Evolutionary conservation across 2,888 invertebrate species (phyloP).

Genomic region (Plagodis dolabraria): DNA sequence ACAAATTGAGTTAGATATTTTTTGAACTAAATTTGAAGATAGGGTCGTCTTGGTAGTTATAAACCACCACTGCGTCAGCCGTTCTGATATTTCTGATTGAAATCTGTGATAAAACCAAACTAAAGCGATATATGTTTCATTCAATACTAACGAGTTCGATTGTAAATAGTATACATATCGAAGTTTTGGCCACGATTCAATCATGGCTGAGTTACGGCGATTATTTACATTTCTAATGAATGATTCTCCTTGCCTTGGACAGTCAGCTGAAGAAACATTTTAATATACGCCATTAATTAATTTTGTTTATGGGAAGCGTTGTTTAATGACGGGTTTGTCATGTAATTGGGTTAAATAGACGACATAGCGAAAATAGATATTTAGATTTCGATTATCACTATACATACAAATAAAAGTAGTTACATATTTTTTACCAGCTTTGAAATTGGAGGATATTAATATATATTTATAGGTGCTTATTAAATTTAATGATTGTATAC

Average conservation of each 20-base stretch:
- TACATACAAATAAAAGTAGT: too few relatives aligned
- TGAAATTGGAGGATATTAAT: too few relatives aligned
- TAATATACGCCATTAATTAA: neutral
- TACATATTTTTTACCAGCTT: too few relatives aligned
- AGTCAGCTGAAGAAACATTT: slow-evolving; percentile 24
- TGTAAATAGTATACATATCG: slow-evolving; percentile 27
- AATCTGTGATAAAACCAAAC: too few relatives aligned
- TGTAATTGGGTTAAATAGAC: neutral
- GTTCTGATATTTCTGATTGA: too few relatives aligned
- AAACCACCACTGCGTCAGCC: too few relatives aligned
- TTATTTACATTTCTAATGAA: slow-evolving; percentile 35
- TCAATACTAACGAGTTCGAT: slow-evolving; percentile 31
- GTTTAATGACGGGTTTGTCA: neutral
- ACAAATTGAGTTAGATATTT: too few relatives aligned
- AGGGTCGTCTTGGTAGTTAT: too few relatives aligned
- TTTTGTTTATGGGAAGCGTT: slow-evolving; percentile 1
- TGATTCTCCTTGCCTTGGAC: slow-evolving; percentile 23
- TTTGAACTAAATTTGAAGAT: too few relatives aligned
- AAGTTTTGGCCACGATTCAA: slow-evolving; percentile 44
- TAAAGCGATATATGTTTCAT: neutral
- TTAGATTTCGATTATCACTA: too few relatives aligned
- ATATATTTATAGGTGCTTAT: too few relatives aligned
- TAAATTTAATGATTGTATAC: too few relatives aligned
- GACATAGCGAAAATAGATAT: neutral
- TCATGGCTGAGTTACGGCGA: slow-evolving; percentile 39